Evolutionary conservation across 2,888 invertebrate species (phyloP), one percentile per base, ranked within the genome.

Genomic region (Netelia melanura): DNA sequence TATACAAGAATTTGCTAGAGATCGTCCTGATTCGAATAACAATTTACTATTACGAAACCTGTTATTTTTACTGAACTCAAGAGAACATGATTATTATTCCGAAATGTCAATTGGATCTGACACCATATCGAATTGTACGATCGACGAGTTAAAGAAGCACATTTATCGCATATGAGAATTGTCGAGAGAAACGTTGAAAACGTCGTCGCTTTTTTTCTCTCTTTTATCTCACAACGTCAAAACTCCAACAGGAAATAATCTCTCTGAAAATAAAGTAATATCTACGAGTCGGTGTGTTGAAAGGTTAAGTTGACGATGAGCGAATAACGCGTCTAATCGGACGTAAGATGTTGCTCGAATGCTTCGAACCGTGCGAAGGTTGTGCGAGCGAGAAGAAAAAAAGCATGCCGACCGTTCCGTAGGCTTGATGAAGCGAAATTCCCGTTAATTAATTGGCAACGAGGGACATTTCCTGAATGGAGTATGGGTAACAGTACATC

Each of bases 231-330:
- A 48, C 23, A 8, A 56, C 56, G 17, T 1, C 56, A 3, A 56
- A 56, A 56, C 56, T 56, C 17, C 56, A 21, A 17, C 2, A 56
- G 9, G 56, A 56, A 56, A 17, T 38, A 38, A 38, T 43, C 17
- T 6, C 43, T 6, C 8, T 8, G 25, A 48, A 52, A 68, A 65
- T n/a, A 65, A 65, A 17, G 38, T 17, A 43, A 43, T n/a, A 43
- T 58, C 17, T 58, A 21, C 21, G 9, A 9, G 21, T 58, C 58
- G 17, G 17, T 48, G 48, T 48, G 58, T 58, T 58, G 58, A 70
- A 84, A 84, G 85, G 85, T 85, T 85, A 85, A 83, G 85, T 81
- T 80, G 72, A 67, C 81, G 64, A 71, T 79, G 75, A 70, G 65
- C 62, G 62, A 81, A 76, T 25, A 62, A 11, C 30, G 62, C 74